A percentile compares a stretch with the other conserved stretches of the same genome.
phyloP scores from a whole-genome alignment of 2,888 invertebrate species.

The Pteria penguin region DNA sequence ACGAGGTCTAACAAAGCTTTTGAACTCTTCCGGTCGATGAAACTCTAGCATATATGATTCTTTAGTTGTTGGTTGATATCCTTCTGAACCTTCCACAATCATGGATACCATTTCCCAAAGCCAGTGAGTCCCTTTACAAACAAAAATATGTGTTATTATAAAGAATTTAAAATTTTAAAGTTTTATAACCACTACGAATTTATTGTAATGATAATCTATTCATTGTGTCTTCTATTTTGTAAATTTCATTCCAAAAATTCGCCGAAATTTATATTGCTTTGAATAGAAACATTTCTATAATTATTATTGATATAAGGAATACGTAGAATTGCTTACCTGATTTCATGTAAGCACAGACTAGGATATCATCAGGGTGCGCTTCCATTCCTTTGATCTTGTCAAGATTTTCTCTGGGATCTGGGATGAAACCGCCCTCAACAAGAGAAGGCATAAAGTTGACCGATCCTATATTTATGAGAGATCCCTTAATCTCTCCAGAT shows the following conservation, averaged over 20 bases:
- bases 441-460: background rate
- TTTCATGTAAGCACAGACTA: background rate
- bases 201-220: too few relatives aligned
- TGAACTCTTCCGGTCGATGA: constrained; percentile 15
- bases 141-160: too few relatives aligned
- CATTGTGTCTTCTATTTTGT: too few relatives aligned
- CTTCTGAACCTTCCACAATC: constrained; percentile 17
- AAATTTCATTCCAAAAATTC: too few relatives aligned
- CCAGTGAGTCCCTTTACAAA: constrained; percentile 18
- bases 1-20: background rate
- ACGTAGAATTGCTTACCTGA: background rate
- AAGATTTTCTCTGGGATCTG: background rate
- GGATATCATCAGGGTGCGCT: background rate
- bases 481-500: background rate
- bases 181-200: too few relatives aligned
- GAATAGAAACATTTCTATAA: background rate
- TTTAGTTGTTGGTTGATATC: background rate
- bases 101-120: constrained; percentile 21
- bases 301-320: background rate
- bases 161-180: too few relatives aligned
- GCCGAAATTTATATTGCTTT: too few relatives aligned
- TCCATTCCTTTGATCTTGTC: background rate
- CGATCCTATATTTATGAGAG: background rate
- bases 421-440: background rate
- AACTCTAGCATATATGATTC: constrained; percentile 24